Conservation (phyloP, 2,888 invertebrate genomes). For the Escarpia spicata region DNA sequence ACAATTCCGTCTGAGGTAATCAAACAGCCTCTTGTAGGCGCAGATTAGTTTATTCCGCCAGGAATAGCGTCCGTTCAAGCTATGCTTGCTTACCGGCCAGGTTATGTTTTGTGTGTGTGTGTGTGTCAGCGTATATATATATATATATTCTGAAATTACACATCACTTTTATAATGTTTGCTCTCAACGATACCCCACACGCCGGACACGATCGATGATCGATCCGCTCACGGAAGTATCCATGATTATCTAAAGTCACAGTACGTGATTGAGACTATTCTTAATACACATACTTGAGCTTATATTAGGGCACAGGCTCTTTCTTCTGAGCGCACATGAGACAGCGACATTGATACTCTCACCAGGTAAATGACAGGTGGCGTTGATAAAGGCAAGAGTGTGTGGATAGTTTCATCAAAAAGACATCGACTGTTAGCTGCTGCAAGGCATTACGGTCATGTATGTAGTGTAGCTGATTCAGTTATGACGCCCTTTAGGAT, state of each 20-base stretch:
- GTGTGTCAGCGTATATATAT: too few species aligned
- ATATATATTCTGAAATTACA: too few species aligned
- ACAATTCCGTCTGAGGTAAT: not conserved
- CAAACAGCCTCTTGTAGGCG: not conserved
- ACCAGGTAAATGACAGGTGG: not conserved
- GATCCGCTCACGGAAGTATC: not conserved
- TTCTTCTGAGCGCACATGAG: not conserved
- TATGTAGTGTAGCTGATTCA: not conserved
- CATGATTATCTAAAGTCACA: not conserved
- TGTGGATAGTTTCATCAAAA: not conserved
- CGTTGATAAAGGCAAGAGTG: not conserved
- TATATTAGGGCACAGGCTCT: not conserved
- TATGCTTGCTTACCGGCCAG: too few species aligned
- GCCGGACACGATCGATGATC: not conserved
- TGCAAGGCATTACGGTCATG: not conserved
- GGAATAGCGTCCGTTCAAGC: too few species aligned
- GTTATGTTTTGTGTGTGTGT: too few species aligned
- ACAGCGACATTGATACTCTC: not conserved
- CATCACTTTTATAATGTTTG: not conserved
- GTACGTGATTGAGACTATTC: not conserved
- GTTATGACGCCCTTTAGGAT: not conserved
- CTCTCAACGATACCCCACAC: not conserved
- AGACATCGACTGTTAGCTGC: not conserved
- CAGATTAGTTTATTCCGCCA: too few species aligned
- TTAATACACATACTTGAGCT: not conserved